Evolutionary conservation across 1,140 invertebrate species (phyloP).

Genomic region (Chrysopa pallens): DNA sequence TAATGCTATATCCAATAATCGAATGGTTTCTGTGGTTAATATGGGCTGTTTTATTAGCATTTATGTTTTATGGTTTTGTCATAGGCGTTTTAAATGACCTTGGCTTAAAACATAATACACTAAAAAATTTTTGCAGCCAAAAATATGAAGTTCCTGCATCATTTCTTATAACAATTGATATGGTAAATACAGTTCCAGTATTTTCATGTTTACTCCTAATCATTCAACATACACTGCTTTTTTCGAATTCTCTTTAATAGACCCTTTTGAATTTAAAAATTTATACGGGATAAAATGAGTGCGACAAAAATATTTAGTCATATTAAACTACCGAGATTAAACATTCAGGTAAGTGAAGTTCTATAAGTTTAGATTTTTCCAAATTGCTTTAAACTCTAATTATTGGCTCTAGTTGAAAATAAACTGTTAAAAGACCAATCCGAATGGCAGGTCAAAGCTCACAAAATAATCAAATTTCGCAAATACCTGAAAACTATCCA

Average conservation of each 20-base stretch:
- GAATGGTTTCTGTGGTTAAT: slow-evolving; percentile 1
- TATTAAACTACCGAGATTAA: neutral
- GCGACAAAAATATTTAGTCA: too few species aligned
- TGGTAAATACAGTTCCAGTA: slow-evolving; percentile 2
- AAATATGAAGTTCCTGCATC: neutral
- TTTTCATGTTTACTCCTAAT: neutral
- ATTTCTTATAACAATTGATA: slow-evolving; percentile 6
- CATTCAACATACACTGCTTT: neutral
- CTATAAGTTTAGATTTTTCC: neutral
- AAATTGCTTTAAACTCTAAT: slow-evolving; percentile 4
- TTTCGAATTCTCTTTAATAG: too few species aligned
- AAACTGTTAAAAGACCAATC: too few species aligned
- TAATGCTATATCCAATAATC: neutral
- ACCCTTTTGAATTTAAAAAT: too few species aligned
- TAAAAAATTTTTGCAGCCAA: neutral
- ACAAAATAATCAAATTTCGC: too few species aligned
- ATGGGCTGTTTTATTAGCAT: slow-evolving; percentile 3
- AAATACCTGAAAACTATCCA: too few species aligned
- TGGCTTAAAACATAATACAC: slow-evolving; percentile 1
- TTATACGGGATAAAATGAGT: too few species aligned
- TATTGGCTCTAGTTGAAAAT: too few species aligned
- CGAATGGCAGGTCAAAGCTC: too few species aligned
- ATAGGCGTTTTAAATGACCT: slow-evolving; percentile 3
- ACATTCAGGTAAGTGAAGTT: neutral
- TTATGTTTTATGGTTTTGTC: slow-evolving; percentile 6